Conservation (phyloP, 2,888 invertebrate genomes). For the Microctonus hyperodae region DNA sequence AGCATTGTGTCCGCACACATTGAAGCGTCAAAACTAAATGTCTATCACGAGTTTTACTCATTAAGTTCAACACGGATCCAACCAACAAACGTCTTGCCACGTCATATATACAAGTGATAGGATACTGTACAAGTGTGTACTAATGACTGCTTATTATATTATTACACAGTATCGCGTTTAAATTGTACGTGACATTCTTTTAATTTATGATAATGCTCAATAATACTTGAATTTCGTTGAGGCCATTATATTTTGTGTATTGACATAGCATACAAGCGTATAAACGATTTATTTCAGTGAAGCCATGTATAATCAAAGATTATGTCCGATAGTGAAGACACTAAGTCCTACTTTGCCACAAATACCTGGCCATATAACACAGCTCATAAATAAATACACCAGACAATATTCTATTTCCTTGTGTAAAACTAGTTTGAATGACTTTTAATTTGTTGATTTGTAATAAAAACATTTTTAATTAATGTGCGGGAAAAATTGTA, state of each 20-base stretch:
- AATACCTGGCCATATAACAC: not conserved
- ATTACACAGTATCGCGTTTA: not conserved
- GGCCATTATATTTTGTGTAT: not conserved
- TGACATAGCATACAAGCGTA: not conserved
- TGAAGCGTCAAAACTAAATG: not conserved
- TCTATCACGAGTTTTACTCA: conserved; percentile 1
- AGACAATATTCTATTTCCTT: not conserved
- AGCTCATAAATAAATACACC: not conserved
- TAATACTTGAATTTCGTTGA: not conserved
- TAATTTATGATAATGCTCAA: not conserved
- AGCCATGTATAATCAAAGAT: conserved; percentile 8
- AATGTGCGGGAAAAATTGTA: not conserved
- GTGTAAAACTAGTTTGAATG: not conserved
- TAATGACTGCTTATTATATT: not conserved
- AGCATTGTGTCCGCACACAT: not conserved
- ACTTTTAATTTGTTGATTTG: not conserved
- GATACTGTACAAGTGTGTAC: not conserved
- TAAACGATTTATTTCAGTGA: not conserved
- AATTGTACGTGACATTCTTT: too few species aligned
- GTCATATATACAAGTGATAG: not conserved
- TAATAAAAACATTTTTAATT: not conserved
- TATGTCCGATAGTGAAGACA: not conserved
- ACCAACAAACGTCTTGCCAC: not conserved
- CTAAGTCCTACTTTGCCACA: too few species aligned
- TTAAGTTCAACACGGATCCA: not conserved